Conservation (phyloP, 1,140 invertebrate genomes). For the Eriocheir sinensis region DNA sequence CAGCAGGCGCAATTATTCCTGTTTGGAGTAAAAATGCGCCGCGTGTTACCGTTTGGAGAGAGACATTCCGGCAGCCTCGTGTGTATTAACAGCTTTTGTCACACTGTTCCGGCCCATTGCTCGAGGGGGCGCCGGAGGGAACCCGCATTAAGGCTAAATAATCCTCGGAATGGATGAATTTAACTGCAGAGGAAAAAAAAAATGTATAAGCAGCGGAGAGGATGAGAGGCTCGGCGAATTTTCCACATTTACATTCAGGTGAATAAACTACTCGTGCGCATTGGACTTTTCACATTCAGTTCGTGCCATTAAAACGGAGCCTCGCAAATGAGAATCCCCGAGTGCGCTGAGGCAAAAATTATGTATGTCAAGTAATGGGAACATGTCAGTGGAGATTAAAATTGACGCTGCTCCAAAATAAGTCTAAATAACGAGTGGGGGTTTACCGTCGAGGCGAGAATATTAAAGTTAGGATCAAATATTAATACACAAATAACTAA, state of each 20-base stretch:
- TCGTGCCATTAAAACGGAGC: not conserved
- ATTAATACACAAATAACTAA: not conserved
- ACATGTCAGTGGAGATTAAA: not conserved
- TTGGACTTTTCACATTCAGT: not conserved
- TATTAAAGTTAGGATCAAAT: not conserved
- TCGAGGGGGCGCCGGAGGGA: not conserved
- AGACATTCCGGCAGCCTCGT: not conserved
- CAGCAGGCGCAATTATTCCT: slow-evolving; percentile 1
- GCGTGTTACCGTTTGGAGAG: not conserved
- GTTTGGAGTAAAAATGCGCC: not conserved
- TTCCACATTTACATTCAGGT: not conserved
- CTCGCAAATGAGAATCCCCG: no score
- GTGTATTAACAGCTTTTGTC: slow-evolving; percentile 20
- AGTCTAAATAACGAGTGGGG: not conserved
- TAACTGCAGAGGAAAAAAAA: slow-evolving; percentile 29
- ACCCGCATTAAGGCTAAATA: not conserved
- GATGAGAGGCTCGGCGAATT: not conserved
- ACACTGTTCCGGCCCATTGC: slow-evolving; percentile 3
- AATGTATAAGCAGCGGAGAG: no score
- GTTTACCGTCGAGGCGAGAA: not conserved
- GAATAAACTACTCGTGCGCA: not conserved
- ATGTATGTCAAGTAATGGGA: not conserved
- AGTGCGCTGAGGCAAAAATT: not conserved
- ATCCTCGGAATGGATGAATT: not conserved
- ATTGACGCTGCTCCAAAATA: no score